Conservation (phyloP, 2,113 vertebrate genomes). For the Ondatra zibethicus region DNA sequence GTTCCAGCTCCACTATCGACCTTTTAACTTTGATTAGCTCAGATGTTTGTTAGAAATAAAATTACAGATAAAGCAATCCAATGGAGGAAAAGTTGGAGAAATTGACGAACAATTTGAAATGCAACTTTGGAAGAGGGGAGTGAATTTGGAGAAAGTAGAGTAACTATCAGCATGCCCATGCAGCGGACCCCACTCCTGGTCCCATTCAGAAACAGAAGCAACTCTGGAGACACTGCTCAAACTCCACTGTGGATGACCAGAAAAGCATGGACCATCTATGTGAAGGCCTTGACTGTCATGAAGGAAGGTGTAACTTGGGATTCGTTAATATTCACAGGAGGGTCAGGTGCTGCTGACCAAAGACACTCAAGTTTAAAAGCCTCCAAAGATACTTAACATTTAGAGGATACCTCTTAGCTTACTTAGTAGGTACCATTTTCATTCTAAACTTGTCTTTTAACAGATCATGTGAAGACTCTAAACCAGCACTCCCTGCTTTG, state of each 20-base stretch:
- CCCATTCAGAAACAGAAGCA: neutral
- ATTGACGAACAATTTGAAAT: neutral
- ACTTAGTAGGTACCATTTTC: neutral
- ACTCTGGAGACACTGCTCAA: neutral
- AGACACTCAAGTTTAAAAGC: neutral
- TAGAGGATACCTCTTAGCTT: neutral
- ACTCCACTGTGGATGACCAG: neutral
- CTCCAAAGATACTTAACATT: neutral
- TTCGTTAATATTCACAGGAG: neutral
- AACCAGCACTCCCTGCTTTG: neutral
- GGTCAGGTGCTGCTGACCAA: neutral
- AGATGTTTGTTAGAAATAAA: neutral
- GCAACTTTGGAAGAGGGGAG: neutral
- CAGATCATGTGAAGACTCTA: neutral
- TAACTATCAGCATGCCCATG: no score
- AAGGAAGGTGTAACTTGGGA: neutral
- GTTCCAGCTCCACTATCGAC: neutral
- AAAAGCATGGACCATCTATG: neutral
- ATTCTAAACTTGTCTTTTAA: neutral
- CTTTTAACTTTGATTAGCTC: neutral
- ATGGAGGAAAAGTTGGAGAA: neutral
- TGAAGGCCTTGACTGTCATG: neutral
- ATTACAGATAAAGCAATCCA: neutral
- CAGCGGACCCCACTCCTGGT: no score
- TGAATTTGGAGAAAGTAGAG: neutral